Evolutionary conservation across 1,140 invertebrate species (phyloP).

Genomic region (Bombus terrestris): DNA sequence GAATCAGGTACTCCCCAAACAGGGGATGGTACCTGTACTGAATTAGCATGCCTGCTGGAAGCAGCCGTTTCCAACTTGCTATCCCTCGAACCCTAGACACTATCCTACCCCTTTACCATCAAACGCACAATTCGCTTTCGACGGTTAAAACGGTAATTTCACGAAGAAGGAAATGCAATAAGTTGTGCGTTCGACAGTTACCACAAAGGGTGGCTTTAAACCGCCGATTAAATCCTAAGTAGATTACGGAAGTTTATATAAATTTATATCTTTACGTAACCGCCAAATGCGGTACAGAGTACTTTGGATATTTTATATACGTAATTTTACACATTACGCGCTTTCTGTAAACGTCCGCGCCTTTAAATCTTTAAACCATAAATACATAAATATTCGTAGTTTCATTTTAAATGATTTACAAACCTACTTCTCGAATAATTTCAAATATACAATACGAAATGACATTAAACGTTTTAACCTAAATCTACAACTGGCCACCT

Average conservation of each 20-base stretch:
- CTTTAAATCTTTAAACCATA: too few relatives aligned
- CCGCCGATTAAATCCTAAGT: too few relatives aligned
- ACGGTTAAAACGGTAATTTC: conserved; percentile 66
- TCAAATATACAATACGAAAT: too few relatives aligned
- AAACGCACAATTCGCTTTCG: conserved; percentile 70
- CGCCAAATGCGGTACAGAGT: not conserved
- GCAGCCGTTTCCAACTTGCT: conserved; percentile 65
- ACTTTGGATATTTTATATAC: not conserved
- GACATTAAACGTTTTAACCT: not conserved
- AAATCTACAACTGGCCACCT: not conserved
- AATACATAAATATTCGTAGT: too few relatives aligned
- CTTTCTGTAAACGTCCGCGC: too few relatives aligned
- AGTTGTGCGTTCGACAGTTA: conserved; percentile 43
- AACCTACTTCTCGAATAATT: too few relatives aligned
- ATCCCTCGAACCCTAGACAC: conserved; percentile 30
- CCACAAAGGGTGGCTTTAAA: too few relatives aligned
- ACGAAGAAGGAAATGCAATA: conserved; percentile 44
- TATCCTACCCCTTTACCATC: conserved; percentile 56
- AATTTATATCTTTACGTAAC: too few relatives aligned
- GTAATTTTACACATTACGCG: not conserved
- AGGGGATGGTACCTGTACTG: conserved; percentile 48
- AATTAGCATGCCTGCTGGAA: conserved; percentile 59
- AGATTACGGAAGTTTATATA: too few relatives aligned
- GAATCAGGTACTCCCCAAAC: not conserved
- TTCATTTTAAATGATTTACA: too few relatives aligned